Evolutionary conservation across 64 coral and sea anemone species (phyloP).

Genomic region (Porites australiensis): DNA sequence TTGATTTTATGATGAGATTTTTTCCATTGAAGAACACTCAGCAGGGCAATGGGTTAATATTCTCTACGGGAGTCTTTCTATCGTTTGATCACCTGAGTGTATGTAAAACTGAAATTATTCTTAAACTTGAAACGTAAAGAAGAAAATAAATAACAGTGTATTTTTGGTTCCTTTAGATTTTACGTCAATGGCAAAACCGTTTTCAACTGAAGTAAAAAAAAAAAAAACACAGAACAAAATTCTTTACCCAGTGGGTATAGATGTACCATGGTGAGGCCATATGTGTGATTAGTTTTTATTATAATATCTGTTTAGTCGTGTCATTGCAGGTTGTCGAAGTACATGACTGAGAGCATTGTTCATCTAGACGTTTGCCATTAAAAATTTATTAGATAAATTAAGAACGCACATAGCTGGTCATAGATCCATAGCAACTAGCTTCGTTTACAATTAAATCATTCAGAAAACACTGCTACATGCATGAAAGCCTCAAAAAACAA

Average conservation of each 20-base stretch:
- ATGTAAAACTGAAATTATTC: no score
- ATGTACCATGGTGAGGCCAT: neutral
- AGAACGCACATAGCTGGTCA: neutral
- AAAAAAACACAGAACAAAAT: neutral
- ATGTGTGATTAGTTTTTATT: neutral
- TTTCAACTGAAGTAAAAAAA: no score
- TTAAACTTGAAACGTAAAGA: no score
- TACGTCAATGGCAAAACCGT: no score
- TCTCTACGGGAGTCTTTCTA: no score
- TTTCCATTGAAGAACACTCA: no score
- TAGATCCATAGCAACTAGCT: slow-evolving; percentile 21
- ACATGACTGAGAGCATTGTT: slow-evolving; percentile 3
- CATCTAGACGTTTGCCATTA: slow-evolving; percentile 14
- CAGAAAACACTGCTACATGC: neutral
- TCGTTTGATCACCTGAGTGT: no score
- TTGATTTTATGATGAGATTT: no score
- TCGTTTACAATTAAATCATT: neutral
- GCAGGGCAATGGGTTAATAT: no score
- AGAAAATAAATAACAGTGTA: no score
- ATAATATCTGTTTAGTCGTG: neutral
- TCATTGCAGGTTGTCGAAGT: neutral
- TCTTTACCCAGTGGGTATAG: neutral
- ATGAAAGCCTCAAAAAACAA: no score
- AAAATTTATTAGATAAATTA: slow-evolving; percentile 8
- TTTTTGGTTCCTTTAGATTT: no score